Conservation (phyloP, 2,888 invertebrate genomes). For the Eudemis profundana region DNA sequence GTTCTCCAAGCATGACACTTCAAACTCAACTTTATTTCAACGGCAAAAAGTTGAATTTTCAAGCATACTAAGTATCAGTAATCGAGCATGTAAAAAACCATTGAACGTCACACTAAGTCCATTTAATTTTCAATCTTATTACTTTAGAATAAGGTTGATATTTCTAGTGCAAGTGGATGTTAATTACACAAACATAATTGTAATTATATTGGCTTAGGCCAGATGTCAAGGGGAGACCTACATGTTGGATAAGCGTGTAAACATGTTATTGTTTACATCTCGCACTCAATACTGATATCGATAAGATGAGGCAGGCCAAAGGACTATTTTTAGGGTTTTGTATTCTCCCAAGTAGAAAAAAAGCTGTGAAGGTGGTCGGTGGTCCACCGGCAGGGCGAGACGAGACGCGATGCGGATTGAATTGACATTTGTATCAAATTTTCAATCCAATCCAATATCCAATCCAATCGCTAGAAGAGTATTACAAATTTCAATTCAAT, state of each 20-base stretch:
- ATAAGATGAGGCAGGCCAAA: too few species aligned
- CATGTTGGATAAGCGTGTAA: slow-evolving; percentile 14
- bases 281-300: slow-evolving; percentile 5
- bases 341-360: too few species aligned
- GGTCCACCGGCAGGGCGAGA: too few species aligned
- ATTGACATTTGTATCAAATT: too few species aligned
- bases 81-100: background rate
- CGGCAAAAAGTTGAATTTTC: background rate
- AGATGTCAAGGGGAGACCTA: slow-evolving; percentile 35
- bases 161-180: background rate
- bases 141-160: too few species aligned
- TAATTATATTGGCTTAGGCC: slow-evolving; percentile 16
- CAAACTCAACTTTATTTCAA: background rate
- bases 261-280: slow-evolving; percentile 31
- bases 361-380: too few species aligned
- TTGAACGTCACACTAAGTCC: background rate
- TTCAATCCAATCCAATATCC: too few species aligned
- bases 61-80: background rate
- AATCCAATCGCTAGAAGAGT: too few species aligned
- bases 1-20: too few species aligned
- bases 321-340: too few species aligned
- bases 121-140: slow-evolving; percentile 2
- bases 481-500: too few species aligned
- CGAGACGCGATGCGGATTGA: too few species aligned
- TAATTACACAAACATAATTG: slow-evolving; percentile 18